These are phyloP conservation scores for Acomys russatus DNA, from an alignment of 2,797 vertebrate genomes.

Conservation along the genomic window DNA sequence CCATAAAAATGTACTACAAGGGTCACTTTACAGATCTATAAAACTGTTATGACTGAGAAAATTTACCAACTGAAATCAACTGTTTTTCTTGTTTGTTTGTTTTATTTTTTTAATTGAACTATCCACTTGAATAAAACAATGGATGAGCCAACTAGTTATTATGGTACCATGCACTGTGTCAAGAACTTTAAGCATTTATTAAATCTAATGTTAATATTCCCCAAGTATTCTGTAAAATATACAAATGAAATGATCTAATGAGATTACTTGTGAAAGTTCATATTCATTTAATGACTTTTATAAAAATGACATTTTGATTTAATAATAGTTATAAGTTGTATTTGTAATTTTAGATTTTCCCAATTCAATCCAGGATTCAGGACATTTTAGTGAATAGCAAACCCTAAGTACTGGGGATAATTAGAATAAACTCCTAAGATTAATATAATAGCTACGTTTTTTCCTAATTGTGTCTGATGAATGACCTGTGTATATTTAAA, in stretches of 20 bases:
- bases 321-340: constrained; percentile 72
- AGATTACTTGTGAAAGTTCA: constrained; percentile 74
- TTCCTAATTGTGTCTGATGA: constrained; percentile 63
- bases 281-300: constrained; percentile 77
- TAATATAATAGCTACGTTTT: constrained; percentile 57
- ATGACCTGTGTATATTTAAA: constrained; percentile 72
- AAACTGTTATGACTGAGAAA: constrained; percentile 1
- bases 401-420: constrained; percentile 66
- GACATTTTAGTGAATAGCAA: constrained; percentile 66
- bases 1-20: not conserved
- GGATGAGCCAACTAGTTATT: constrained; percentile 38
- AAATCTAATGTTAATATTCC: constrained; percentile 70
- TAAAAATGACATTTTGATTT: constrained; percentile 75
- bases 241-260: constrained; percentile 74
- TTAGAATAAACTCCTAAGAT: constrained; percentile 69
- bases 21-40: constrained; percentile 34
- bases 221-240: constrained; percentile 71
- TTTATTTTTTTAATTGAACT: constrained; percentile 22
- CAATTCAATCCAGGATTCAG: constrained; percentile 59
- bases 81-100: not conserved
- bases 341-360: constrained; percentile 75
- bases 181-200: constrained; percentile 76
- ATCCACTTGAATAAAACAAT: constrained; percentile 55
- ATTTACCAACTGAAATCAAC: constrained; percentile 36
- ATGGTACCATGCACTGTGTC: not conserved